Conservation (phyloP, 1,140 invertebrate species). For the Prorops nasuta region DNA sequence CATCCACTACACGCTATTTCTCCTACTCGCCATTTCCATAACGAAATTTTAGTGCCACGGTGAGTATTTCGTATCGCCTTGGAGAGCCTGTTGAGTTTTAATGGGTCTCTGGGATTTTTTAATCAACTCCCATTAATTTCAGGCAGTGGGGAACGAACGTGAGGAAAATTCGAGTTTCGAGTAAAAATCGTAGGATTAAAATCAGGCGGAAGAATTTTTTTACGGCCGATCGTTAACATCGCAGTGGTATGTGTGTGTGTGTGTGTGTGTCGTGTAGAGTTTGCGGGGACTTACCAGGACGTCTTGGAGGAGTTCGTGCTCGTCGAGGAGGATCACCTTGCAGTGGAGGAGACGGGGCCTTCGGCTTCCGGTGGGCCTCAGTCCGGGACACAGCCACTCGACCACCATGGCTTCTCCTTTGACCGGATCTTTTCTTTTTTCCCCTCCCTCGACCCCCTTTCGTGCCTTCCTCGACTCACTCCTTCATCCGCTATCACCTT, state of each 20-base stretch:
- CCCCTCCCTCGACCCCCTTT: slow-evolving; percentile 10
- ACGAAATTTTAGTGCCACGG: no score
- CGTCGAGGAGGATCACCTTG: slow-evolving; percentile 64
- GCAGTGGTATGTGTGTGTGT: neutral
- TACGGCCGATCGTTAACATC: neutral
- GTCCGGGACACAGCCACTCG: slow-evolving; percentile 54
- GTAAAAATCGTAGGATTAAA: no score
- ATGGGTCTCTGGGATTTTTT: no score
- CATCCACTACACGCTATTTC: no score
- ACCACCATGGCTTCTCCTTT: slow-evolving; percentile 46
- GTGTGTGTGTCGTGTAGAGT: slow-evolving; percentile 1
- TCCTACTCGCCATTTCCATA: no score
- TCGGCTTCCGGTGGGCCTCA: slow-evolving; percentile 56
- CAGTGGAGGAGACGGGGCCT: slow-evolving; percentile 63
- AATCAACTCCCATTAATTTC: no score
- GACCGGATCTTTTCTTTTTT: slow-evolving; percentile 4
- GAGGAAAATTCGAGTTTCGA: no score
- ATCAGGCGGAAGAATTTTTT: no score
- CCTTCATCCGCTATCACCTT: slow-evolving; percentile 25
- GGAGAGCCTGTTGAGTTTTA: no score
- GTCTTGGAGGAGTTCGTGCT: slow-evolving; percentile 64
- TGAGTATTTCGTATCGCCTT: no score
- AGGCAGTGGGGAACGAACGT: no score
- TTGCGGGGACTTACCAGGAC: slow-evolving; percentile 57
- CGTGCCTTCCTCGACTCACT: slow-evolving; percentile 16